Evolutionary conservation across 2,113 vertebrate genomes (phyloP).

Genomic region (Gulo gulo): DNA sequence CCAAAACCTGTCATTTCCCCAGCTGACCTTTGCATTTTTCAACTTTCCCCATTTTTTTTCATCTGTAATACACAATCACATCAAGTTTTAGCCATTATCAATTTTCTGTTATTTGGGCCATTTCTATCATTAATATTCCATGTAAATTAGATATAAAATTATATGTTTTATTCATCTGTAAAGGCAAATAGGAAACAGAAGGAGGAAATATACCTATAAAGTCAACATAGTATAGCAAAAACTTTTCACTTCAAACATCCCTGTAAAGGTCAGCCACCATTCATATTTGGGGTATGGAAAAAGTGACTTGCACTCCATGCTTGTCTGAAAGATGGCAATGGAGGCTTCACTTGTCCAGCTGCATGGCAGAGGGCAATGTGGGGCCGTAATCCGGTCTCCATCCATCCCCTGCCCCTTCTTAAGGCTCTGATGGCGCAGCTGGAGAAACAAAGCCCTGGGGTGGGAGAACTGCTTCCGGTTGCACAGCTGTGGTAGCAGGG

Average conservation of each 20-base stretch:
- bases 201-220: background rate
- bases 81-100: background rate
- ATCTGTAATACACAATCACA: background rate
- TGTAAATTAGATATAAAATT: background rate
- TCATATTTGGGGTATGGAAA: background rate
- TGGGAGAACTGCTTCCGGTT: background rate
- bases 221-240: background rate
- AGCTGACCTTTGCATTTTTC: background rate
- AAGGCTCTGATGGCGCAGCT: background rate
- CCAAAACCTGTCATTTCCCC: background rate
- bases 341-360: background rate
- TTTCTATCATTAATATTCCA: background rate
- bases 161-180: background rate
- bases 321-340: background rate
- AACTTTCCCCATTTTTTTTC: background rate
- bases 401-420: background rate
- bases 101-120: background rate
- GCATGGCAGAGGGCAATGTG: background rate
- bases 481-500: background rate
- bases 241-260: background rate
- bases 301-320: background rate
- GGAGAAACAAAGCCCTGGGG: background rate
- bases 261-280: background rate
- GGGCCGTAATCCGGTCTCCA: background rate
- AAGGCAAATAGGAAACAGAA: conserved; percentile 5